Evolutionary conservation across 2,797 vertebrate genomes (phyloP).

Genomic region (Aselliscus stoliczkanus): DNA sequence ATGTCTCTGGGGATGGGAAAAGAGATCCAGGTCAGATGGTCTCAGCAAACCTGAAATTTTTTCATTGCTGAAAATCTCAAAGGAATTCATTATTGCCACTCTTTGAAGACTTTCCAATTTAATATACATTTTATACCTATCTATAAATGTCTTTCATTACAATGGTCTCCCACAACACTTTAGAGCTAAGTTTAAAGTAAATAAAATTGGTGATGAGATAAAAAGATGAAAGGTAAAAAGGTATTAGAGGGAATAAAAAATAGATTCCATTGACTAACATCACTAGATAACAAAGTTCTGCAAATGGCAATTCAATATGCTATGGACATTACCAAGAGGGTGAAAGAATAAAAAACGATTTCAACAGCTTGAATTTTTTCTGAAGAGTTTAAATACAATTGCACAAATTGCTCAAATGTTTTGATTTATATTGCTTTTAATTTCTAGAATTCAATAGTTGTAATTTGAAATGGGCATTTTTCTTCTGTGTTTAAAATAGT

Average conservation of each 20-base stretch:
- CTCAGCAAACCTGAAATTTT: neutral
- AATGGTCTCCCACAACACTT: neutral
- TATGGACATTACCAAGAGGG: neutral
- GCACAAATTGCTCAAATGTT: neutral
- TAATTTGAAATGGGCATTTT: neutral
- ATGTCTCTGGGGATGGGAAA: neutral
- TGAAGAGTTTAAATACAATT: neutral
- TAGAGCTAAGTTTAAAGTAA: neutral
- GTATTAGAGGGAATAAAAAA: neutral
- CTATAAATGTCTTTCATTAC: neutral
- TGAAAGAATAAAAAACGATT: neutral
- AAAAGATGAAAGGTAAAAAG: neutral
- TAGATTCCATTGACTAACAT: neutral
- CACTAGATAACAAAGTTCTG: neutral
- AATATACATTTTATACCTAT: neutral
- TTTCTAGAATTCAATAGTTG: neutral
- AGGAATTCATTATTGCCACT: neutral
- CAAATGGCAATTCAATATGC: neutral
- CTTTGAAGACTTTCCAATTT: neutral
- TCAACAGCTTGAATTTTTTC: neutral
- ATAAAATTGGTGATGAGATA: neutral
- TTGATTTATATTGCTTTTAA: neutral
- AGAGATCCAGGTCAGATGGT: neutral
- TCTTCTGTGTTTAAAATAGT: neutral
- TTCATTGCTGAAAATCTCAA: conserved; percentile 3